These are phyloP conservation scores for Copsychus sechellarum DNA, from an alignment of 2,113 vertebrate genomes.

Conservation along the genomic window DNA sequence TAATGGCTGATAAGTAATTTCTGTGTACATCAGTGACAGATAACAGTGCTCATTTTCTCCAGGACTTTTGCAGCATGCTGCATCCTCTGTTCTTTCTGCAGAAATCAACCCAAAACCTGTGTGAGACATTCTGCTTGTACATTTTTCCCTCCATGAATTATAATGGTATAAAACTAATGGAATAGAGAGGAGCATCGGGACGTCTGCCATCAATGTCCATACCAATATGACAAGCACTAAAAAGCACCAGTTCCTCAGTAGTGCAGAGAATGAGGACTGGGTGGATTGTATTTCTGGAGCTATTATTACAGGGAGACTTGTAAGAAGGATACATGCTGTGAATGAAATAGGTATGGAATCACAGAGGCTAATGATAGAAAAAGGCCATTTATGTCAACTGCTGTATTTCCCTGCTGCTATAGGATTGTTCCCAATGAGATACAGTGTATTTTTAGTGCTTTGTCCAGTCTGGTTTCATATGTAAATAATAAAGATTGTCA, in stretches of 20 bases:
- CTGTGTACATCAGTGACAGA: background rate
- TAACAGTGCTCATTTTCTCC: background rate
- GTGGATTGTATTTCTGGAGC: constrained; percentile 50
- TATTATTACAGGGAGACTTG: constrained; percentile 56
- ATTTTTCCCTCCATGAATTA: background rate
- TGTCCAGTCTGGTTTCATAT: constrained; percentile 56
- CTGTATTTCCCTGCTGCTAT: constrained; percentile 20
- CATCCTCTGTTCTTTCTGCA: background rate
- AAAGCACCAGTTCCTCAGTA: constrained; percentile 12
- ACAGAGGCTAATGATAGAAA: constrained; percentile 57
- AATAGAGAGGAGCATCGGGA: background rate
- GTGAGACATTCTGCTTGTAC: background rate
- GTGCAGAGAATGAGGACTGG: background rate
- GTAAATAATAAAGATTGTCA: constrained; percentile 44
- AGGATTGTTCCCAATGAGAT: constrained; percentile 19
- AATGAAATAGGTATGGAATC: constrained; percentile 49
- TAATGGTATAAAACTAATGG: background rate
- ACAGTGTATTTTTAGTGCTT: constrained; percentile 37
- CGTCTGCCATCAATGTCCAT: background rate
- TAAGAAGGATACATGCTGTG: constrained; percentile 54
- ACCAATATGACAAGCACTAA: background rate
- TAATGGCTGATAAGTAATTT: background rate
- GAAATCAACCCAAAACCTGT: background rate
- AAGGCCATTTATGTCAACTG: constrained; percentile 54
- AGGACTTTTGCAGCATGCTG: background rate